phyloP scores from a whole-genome alignment of 2,888 invertebrate genomes.

The Rhyacophila evoluta region DNA sequence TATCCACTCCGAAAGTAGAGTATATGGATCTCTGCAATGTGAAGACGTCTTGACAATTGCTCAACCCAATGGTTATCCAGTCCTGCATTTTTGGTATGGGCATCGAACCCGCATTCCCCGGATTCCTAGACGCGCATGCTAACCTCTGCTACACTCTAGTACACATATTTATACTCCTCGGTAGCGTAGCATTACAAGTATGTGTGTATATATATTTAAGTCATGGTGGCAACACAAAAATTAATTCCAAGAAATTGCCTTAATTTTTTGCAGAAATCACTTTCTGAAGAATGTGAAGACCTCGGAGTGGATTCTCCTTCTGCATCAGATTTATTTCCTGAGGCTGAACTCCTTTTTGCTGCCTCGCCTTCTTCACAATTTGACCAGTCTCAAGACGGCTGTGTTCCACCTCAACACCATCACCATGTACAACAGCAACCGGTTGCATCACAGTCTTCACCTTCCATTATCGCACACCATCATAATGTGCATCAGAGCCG shows the following conservation, averaged over 20 bases:
- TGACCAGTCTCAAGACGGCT: constrained; percentile 70
- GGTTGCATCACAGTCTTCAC: not conserved
- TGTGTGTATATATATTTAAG: no score
- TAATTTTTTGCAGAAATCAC: constrained; percentile 73
- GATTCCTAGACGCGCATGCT: no score
- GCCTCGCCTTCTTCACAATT: constrained; percentile 78
- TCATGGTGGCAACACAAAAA: no score
- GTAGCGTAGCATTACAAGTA: no score
- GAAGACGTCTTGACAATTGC: no score
- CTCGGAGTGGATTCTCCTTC: constrained; percentile 83
- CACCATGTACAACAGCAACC: not conserved
- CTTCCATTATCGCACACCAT: constrained; percentile 41
- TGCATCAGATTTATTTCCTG: constrained; percentile 83
- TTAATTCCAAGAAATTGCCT: no score
- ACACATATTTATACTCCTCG: constrained; percentile 55
- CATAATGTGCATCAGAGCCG: constrained; percentile 57
- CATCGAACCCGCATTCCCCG: no score
- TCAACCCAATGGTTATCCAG: no score
- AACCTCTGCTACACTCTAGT: no score
- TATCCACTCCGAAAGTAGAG: no score
- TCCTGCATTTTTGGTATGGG: no score
- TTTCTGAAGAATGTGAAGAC: constrained; percentile 84
- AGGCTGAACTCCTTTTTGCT: constrained; percentile 79
- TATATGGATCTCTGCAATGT: no score
- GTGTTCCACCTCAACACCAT: not conserved